Evolutionary conservation across 2,113 vertebrate species (phyloP), one percentile per base, ranked within the genome.

Genomic region (Marcusenius ussheri): DNA sequence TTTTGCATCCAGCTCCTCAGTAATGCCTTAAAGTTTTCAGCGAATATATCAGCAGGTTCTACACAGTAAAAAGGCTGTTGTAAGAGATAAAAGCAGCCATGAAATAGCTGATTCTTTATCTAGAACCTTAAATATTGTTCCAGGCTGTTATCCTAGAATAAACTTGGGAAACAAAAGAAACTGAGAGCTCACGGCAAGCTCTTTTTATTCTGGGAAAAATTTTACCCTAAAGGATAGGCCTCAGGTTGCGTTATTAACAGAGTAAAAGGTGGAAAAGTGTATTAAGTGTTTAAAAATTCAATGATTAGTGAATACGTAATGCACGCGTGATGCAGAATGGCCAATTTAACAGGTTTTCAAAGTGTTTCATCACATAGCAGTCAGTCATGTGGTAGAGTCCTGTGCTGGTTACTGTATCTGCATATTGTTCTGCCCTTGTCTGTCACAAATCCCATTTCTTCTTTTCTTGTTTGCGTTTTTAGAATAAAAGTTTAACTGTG

Each of bases 101-200:
- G 88, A 53, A 42, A 91, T 90, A 83, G 90, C 92, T 92, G 27
- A 91, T 90, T 77, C 89, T 70, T 90, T 70, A 89, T 58, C 3
- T 31, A 88, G 89, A 89, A 92, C 51, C 42, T 83, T 84, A 46
- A 92, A 91, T 90, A 83, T 89, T 86, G 74, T 85, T 85, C 39
- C 83, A 90, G 90, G 62, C 93, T 95, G 94, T 94, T 83, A 94
- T 95, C 93, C 93, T 51, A 56, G 86, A 92, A 93, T 91, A 90
- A 91, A 92, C 93, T 10, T 3, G 87, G 46, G 93, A 93, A 90
- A 91, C 92, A 91, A 88, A 50, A 91, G 27, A 90, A 93, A 94
- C 92, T 93, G 92, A 92, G 93, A 93, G 91, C 93, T 90, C 50
- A 91, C 86, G 94, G 93, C 90, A 77, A 90, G 92, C 89, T 74